Evolutionary conservation across 2,888 invertebrate species (phyloP), one percentile per base, ranked within the genome.

Genomic region (Zaprionus obscuricornis): DNA sequence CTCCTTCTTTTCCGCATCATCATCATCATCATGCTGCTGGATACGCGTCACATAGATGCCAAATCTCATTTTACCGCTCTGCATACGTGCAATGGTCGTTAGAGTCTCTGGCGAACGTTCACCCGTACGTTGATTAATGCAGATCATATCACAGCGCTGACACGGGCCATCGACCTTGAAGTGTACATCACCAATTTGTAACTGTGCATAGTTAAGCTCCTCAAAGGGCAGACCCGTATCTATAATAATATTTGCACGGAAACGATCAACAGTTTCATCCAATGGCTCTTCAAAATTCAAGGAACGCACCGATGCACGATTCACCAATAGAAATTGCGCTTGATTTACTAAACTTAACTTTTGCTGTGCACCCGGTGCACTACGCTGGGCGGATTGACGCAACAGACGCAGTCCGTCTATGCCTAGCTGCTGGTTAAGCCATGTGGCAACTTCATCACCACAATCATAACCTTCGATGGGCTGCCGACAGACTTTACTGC

Each of bases 121-220:
- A 0, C 96, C 97, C 1, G 95, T 96, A 34, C 92, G 91, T 90
- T 97, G 98, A 90, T 98, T 95, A 60, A 98, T 95, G 88, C 98
- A 98, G 56, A 99, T 95, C 96, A 98, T 98, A 90, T 97, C 97
- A 88, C 98, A 99, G 49, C 98, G 93, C 0, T 94, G 94, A 86
- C 98, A 98, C 31, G 93, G 93, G 0, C 96, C 96, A 72, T 94
- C 93, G 45, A 94, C 93, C 94, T 96, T 90, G 47, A 91, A 88
- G 1, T 36, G 36, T 0, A 78, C 62, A 46, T 92, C 91, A 36
- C 95, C 95, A 75, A 97, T 94, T 40, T 90, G 86, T 54, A 97
- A 83, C 54, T 90, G 87, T 11, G 92, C 89, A 93, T 96, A 96
- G 0, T 91, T 89, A 43, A 94, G 94, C 91, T 98, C 98, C 18